Evolutionary conservation across 2,888 invertebrate species (phyloP).

Genomic region (Leucoma salicis): DNA sequence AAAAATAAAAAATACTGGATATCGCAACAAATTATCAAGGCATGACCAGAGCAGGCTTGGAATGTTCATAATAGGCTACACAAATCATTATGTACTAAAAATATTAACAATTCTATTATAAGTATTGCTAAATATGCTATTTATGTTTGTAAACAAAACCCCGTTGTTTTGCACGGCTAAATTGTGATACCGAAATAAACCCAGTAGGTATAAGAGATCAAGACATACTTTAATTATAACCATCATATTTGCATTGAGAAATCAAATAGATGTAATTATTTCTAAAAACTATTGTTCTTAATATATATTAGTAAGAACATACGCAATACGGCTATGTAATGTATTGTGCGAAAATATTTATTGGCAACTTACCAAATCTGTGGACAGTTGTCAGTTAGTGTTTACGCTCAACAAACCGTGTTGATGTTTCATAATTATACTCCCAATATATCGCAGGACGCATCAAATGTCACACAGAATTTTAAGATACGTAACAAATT

Average conservation of each 20-base stretch:
- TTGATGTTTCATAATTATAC: slow-evolving; percentile 45
- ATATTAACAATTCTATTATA: too few species aligned
- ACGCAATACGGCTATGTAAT: slow-evolving; percentile 18
- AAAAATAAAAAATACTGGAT: slow-evolving; percentile 28
- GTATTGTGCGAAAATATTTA: slow-evolving; percentile 43
- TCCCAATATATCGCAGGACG: slow-evolving; percentile 29
- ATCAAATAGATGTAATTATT: slow-evolving; percentile 15
- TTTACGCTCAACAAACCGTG: slow-evolving; percentile 35
- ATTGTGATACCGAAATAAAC: too few species aligned
- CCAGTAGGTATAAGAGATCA: too few species aligned
- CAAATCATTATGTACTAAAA: slow-evolving; percentile 8
- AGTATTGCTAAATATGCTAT: too few species aligned
- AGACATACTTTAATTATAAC: too few species aligned
- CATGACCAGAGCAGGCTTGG: slow-evolving; percentile 39
- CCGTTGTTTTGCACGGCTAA: too few species aligned
- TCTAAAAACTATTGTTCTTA: slow-evolving; percentile 17
- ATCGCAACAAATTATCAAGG: slow-evolving; percentile 41
- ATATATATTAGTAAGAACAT: slow-evolving; percentile 19
- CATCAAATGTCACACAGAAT: slow-evolving; percentile 23
- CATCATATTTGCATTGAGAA: too few species aligned
- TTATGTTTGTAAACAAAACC: too few species aligned
- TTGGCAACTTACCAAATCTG: slow-evolving; percentile 43
- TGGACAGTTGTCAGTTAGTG: slow-evolving; percentile 40
- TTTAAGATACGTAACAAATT: slow-evolving; percentile 19
- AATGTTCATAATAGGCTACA: slow-evolving; percentile 34